phyloP scores from a whole-genome alignment of 2,113 vertebrate genomes.

The Anarhynchus alexandrinus region DNA sequence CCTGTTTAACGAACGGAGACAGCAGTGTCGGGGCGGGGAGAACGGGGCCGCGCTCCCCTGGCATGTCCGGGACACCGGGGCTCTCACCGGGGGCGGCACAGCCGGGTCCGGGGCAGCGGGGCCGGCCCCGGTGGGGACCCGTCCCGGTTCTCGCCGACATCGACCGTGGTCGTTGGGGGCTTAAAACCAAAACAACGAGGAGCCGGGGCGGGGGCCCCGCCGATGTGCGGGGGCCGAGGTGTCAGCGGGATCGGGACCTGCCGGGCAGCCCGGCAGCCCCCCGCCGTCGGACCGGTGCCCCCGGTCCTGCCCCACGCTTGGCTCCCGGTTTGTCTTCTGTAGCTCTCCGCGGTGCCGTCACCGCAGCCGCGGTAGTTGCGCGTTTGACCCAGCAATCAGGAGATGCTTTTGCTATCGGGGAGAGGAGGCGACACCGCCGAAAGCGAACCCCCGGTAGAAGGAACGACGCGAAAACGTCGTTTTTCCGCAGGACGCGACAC shows the following conservation, averaged over 20 bases:
- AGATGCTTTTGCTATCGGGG: neutral
- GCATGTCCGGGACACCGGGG: too few relatives aligned
- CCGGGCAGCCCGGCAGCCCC: neutral
- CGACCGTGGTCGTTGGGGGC: slow-evolving; percentile 38
- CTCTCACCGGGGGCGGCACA: neutral
- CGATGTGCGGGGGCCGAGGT: slow-evolving; percentile 64
- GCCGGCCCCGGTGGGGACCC: too few relatives aligned
- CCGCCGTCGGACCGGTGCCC: neutral
- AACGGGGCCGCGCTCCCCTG: neutral
- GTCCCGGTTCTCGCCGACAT: neutral
- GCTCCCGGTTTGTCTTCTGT: neutral
- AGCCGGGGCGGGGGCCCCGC: neutral
- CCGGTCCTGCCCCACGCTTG: neutral
- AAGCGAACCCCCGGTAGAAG: neutral
- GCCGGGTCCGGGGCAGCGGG: too few relatives aligned
- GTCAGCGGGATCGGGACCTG: neutral
- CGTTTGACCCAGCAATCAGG: neutral
- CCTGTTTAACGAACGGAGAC: neutral
- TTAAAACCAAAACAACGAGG: neutral
- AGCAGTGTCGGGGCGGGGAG: neutral
- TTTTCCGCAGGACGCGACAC: neutral
- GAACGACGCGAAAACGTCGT: neutral
- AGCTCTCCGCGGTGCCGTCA: neutral
- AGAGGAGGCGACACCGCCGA: neutral
- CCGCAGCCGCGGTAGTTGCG: neutral